Evolutionary conservation across 1,140 invertebrate species (phyloP).

Genomic region (Bemisia tabaci): DNA sequence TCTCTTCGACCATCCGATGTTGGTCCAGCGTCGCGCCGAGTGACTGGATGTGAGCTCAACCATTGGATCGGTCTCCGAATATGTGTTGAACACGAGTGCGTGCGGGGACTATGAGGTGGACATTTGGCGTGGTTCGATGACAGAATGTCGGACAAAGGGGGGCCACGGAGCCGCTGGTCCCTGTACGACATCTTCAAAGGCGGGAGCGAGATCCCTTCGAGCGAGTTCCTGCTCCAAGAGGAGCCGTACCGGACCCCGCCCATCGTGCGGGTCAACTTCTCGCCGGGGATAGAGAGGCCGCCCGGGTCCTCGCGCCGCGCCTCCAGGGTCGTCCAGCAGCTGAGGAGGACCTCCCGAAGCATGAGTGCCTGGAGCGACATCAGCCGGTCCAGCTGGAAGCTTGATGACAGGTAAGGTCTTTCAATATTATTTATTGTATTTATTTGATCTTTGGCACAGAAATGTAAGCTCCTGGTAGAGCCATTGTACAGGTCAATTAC

Average conservation of each 20-base stretch:
- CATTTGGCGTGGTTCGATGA: no score
- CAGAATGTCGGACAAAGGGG: background rate
- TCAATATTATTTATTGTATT: no score
- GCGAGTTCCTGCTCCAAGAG: background rate
- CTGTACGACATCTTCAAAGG: background rate
- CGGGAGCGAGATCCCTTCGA: background rate
- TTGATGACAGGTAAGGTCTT: slow-evolving; percentile 57
- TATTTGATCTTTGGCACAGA: no score
- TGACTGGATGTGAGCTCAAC: no score
- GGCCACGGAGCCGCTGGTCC: background rate
- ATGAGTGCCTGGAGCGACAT: slow-evolving; percentile 76
- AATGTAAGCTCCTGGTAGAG: no score
- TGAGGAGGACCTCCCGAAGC: slow-evolving; percentile 44
- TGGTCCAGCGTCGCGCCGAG: no score
- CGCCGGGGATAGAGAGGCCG: slow-evolving; percentile 26
- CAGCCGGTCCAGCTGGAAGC: slow-evolving; percentile 59
- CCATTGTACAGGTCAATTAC: no score
- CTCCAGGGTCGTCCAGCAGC: slow-evolving; percentile 32
- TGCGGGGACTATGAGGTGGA: no score
- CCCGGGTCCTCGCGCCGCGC: slow-evolving; percentile 40
- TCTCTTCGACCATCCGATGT: no score
- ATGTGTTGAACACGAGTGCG: no score
- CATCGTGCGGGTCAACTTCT: slow-evolving; percentile 50
- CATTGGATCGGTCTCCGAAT: no score
- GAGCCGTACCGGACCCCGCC: slow-evolving; percentile 15